Conservation (phyloP, 2,113 vertebrate genomes). For the Spilogale gracilis region DNA sequence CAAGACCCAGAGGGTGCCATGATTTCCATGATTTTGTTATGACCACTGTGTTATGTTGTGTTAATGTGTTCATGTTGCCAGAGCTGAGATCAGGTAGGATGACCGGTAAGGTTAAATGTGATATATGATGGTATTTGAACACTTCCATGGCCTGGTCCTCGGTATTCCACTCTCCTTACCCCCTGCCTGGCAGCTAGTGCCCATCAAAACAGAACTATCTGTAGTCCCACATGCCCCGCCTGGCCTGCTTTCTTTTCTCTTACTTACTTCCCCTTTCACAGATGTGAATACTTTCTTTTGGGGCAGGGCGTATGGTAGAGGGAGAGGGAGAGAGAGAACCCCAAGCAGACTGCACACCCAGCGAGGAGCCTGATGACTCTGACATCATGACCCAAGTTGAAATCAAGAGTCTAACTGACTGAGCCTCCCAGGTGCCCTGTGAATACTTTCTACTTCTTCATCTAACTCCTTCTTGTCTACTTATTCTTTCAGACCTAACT, state of each 20-base stretch:
- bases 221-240: no score
- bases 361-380: neutral
- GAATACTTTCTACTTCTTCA: neutral
- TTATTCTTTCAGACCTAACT: slow-evolving; percentile 35
- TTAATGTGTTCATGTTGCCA: neutral
- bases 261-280: neutral
- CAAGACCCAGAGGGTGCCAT: neutral
- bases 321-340: neutral
- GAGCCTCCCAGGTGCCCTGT: neutral
- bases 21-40: neutral
- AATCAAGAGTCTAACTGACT: neutral
- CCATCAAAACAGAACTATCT: neutral
- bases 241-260: neutral
- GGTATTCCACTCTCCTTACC: neutral
- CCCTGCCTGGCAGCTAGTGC: neutral
- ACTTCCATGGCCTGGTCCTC: neutral
- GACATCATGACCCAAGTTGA: neutral
- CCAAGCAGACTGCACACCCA: neutral
- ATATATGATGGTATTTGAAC: neutral
- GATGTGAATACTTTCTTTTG: neutral
- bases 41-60: neutral
- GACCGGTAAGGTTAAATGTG: neutral
- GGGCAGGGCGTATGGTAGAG: neutral
- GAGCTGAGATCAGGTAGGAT: neutral
- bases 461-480: neutral